phyloP scores from a whole-genome alignment of 2,888 invertebrate species.

The Melipona beecheii region DNA sequence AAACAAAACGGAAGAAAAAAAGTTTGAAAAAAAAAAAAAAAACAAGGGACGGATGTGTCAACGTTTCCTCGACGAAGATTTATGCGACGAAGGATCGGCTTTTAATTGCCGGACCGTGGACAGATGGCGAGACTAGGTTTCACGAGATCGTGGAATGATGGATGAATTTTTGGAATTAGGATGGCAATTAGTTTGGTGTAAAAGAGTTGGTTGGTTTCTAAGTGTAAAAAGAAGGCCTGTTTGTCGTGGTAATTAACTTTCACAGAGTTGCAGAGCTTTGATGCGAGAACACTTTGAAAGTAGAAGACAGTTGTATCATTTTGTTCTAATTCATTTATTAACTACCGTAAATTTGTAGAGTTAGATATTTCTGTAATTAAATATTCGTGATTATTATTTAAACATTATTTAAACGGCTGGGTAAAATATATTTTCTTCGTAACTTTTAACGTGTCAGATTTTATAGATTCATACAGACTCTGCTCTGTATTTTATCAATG shows the following conservation, averaged over 20 bases:
- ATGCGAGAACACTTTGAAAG: neutral
- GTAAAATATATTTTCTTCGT: no score
- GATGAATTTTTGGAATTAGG: neutral
- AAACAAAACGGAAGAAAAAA: neutral
- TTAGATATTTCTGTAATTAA: neutral
- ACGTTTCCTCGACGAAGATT: slow-evolving; percentile 36
- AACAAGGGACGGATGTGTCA: slow-evolving; percentile 20
- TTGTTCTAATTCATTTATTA: neutral
- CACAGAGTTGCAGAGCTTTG: neutral
- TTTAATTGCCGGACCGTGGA: slow-evolving; percentile 26
- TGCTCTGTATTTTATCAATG: no score
- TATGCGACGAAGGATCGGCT: slow-evolving; percentile 10
- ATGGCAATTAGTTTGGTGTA: neutral
- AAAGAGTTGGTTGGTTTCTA: no score
- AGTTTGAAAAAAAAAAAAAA: neutral
- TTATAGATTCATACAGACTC: no score
- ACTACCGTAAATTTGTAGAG: neutral
- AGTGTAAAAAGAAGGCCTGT: neutral
- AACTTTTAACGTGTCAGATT: no score
- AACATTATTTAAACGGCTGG: no score
- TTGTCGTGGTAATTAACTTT: neutral
- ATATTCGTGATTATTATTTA: neutral
- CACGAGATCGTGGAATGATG: neutral
- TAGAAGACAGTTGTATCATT: neutral
- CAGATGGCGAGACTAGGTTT: slow-evolving; percentile 19